phyloP scores from a whole-genome alignment of 37 sponge, comb jelly and placozoan species.

The Spongilla lacustris region DNA sequence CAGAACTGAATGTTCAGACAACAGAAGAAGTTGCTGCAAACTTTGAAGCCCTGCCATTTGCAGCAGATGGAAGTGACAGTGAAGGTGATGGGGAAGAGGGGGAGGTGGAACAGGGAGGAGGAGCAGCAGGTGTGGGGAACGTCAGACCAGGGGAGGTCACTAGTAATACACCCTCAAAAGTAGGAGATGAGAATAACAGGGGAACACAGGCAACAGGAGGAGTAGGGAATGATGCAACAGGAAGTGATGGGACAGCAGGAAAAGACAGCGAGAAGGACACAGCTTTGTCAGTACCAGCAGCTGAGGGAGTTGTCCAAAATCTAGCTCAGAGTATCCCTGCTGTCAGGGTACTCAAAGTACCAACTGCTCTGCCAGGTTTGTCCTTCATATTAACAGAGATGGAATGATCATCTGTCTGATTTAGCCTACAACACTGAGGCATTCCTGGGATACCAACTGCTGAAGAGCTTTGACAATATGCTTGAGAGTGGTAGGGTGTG shows the following conservation, averaged over 20 bases:
- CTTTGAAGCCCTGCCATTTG: conserved; percentile 79
- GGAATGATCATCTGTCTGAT: neutral
- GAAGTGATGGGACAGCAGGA: neutral
- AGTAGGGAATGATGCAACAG: neutral
- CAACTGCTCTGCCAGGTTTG: conserved; percentile 63
- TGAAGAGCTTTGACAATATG: conserved; percentile 71
- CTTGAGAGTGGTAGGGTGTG: conserved; percentile 78
- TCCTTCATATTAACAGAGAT: neutral
- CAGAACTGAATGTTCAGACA: conserved; percentile 62
- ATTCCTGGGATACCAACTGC: conserved; percentile 59
- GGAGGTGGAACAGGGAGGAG: neutral
- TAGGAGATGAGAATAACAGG: neutral
- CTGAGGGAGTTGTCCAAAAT: conserved; percentile 24
- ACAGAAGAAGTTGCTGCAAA: conserved; percentile 62
- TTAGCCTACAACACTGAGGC: conserved; percentile 71
- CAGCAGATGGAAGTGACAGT: conserved; percentile 33
- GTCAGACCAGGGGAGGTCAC: neutral
- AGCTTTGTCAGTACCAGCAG: neutral
- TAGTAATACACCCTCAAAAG: neutral
- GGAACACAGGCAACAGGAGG: neutral
- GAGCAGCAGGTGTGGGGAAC: neutral
- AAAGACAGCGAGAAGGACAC: neutral
- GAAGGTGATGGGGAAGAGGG: conserved; percentile 24
- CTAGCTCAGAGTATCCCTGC: conserved; percentile 52
- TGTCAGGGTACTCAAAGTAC: conserved; percentile 43